These are phyloP conservation scores for Orchestes rusci DNA, from an alignment of 2,888 invertebrate species.

Conservation along the genomic window DNA sequence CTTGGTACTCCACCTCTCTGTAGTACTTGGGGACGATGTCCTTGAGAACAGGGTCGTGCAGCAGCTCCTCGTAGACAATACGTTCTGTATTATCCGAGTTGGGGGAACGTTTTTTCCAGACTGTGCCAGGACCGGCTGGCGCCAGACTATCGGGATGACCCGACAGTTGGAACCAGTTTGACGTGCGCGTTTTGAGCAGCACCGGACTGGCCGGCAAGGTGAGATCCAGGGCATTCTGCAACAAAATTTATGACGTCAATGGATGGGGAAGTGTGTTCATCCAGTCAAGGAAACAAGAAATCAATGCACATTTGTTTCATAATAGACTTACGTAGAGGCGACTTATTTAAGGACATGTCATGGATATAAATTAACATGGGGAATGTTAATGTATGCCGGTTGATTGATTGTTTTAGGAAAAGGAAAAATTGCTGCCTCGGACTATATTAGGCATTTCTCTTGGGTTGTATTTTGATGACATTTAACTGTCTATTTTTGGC, in stretches of 20 bases:
- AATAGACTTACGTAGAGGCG: no score
- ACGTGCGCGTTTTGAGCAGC: slow-evolving; percentile 62
- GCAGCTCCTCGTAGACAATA: slow-evolving; percentile 71
- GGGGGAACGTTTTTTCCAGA: slow-evolving; percentile 80
- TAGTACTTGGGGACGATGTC: slow-evolving; percentile 78
- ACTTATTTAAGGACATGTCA: no score
- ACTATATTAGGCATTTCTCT: no score
- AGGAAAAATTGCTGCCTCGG: no score
- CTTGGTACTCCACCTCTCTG: slow-evolving; percentile 70
- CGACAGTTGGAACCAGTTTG: slow-evolving; percentile 84
- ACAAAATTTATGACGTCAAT: slow-evolving; percentile 13
- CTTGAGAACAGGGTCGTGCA: slow-evolving; percentile 63
- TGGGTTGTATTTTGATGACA: no score
- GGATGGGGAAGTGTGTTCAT: not conserved
- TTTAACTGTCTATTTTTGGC: no score
- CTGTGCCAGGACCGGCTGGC: slow-evolving; percentile 86
- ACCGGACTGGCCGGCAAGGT: slow-evolving; percentile 87
- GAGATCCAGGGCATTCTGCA: slow-evolving; percentile 84
- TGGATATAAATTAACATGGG: no score
- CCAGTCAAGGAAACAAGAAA: slow-evolving; percentile 17
- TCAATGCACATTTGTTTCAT: slow-evolving; percentile 7
- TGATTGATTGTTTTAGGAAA: no score
- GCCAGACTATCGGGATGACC: slow-evolving; percentile 91
- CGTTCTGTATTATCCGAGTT: slow-evolving; percentile 67
- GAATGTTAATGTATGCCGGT: no score